phyloP scores from a whole-genome alignment of 2,888 invertebrate genomes.

The Eudasyphora cyanicolor region DNA sequence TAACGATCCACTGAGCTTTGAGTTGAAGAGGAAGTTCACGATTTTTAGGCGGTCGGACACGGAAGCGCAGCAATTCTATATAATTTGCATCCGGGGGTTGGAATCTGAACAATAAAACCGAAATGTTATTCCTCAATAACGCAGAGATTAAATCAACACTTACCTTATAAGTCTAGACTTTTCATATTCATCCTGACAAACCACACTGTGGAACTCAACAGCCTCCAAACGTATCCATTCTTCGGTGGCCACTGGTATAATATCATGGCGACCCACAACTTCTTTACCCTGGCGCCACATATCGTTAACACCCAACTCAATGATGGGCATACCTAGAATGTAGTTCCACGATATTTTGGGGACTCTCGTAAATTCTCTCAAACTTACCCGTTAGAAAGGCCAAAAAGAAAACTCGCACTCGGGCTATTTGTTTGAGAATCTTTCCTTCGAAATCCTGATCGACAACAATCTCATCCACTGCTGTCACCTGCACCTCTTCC shows the following conservation, averaged over 20 bases:
- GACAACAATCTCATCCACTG: conserved; percentile 95
- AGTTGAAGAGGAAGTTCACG: conserved; percentile 97
- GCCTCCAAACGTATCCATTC: conserved; percentile 99
- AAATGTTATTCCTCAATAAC: background rate
- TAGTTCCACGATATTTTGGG: background rate
- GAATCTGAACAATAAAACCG: conserved; percentile 83
- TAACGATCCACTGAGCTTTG: conserved; percentile 93
- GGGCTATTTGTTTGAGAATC: conserved; percentile 93
- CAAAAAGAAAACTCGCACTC: conserved; percentile 96
- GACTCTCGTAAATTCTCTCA: background rate
- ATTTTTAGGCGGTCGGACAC: conserved; percentile 96
- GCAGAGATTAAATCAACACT: conserved; percentile 51
- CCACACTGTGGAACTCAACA: conserved; percentile 96
- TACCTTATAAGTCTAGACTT: conserved; percentile 92
- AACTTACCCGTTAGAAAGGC: conserved; percentile 93
- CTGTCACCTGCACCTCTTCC: conserved; percentile 96
- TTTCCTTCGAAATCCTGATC: conserved; percentile 92
- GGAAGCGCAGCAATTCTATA: conserved; percentile 97
- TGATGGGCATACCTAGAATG: conserved; percentile 91
- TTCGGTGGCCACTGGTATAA: conserved; percentile 98
- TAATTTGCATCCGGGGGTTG: conserved; percentile 99
- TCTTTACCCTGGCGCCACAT: conserved; percentile 98
- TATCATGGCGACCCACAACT: conserved; percentile 99
- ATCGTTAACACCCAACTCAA: conserved; percentile 98
- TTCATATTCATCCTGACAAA: conserved; percentile 94